Base-by-base conservation (phyloP, 1,140 invertebrate genomes). In the Mamestra configurata region DNA sequence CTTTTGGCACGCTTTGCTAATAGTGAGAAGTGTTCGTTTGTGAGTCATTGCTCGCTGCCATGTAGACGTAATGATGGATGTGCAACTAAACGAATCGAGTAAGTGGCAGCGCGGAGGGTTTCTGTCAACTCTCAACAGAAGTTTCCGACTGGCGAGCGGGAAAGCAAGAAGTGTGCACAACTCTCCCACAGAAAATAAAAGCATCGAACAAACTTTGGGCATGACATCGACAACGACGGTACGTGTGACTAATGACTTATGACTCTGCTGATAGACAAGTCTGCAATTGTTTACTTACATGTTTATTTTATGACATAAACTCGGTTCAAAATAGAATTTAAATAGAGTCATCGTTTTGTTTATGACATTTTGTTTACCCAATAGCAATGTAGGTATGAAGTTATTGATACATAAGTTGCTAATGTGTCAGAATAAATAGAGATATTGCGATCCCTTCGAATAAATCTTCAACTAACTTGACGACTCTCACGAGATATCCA, bases 31-130 rank as follows among this genome's bases (percentile, higher is more conserved):
- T 84, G 81, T 79, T 88, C 64, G 81, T 80, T 87, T 84, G 88
- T 94, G 92, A 94, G 81, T 94, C 92, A 93, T 87, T 86, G 79
- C 85, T 51, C 57, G 76, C 82, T 88, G 90, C 87, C 85, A 93
- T 93, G 92, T 92, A 86, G 92, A 80, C 88, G 89, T 83, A 90
- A 92, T 90, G 87, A 94, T 92, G 92, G 90, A 94, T 87, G 88
- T 90, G 84, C 88, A 89, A 84, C 80, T 89, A 80, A 91, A 84
- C 82, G 93, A 93, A 85, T 82, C 89, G 72, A 89, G 80, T 85
- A 94, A 92, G 89, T 92, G 93, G 93, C 89, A 92, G 82, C 92
- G 90, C 82, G 91, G 91, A 82, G 90, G 93, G 53, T 92, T 94
- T 86, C 87, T 94, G 81, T 93, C 88, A 66, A 82, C 88, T 71